These are phyloP conservation scores for Noctua pronuba DNA, from an alignment of 2,888 invertebrate species.

Conservation along the genomic window DNA sequence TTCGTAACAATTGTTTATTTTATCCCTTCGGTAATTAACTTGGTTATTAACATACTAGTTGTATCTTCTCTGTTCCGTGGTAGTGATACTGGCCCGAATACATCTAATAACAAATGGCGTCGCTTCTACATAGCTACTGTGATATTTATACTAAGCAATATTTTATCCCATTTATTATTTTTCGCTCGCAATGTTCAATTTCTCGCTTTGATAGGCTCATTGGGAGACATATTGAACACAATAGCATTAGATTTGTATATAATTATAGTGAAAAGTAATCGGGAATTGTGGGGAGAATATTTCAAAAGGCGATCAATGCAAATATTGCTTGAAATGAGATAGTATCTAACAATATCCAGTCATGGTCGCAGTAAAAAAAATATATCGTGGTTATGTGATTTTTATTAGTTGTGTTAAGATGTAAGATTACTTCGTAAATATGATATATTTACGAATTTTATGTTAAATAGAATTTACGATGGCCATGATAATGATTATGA, in stretches of 20 bases:
- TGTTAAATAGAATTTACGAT: too few relatives aligned
- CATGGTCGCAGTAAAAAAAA: too few relatives aligned
- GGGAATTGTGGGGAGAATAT: constrained; percentile 32
- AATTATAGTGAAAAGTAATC: constrained; percentile 25
- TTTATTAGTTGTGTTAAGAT: too few relatives aligned
- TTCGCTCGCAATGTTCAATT: constrained; percentile 4
- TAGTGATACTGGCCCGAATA: not conserved
- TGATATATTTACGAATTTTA: too few relatives aligned
- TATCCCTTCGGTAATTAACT: too few relatives aligned
- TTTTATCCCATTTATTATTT: constrained; percentile 29
- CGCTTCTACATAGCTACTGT: constrained; percentile 41
- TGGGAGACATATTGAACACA: constrained; percentile 37
- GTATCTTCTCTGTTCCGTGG: constrained; percentile 21
- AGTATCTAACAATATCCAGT: too few relatives aligned
- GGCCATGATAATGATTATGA: too few relatives aligned
- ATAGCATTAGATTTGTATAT: constrained; percentile 33
- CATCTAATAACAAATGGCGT: constrained; percentile 23
- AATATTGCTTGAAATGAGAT: constrained; percentile 1
- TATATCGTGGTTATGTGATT: too few relatives aligned
- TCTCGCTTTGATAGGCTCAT: too few relatives aligned
- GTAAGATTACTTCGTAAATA: too few relatives aligned
- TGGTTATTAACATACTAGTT: constrained; percentile 29
- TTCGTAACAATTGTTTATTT: too few relatives aligned
- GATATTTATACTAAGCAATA: constrained; percentile 43
- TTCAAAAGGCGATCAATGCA: constrained; percentile 24